Percentiles rank a stretch among this genome's conserved stretches.
Conservation (phyloP, 2,113 vertebrate genomes). For the Anoura caudifer region DNA sequence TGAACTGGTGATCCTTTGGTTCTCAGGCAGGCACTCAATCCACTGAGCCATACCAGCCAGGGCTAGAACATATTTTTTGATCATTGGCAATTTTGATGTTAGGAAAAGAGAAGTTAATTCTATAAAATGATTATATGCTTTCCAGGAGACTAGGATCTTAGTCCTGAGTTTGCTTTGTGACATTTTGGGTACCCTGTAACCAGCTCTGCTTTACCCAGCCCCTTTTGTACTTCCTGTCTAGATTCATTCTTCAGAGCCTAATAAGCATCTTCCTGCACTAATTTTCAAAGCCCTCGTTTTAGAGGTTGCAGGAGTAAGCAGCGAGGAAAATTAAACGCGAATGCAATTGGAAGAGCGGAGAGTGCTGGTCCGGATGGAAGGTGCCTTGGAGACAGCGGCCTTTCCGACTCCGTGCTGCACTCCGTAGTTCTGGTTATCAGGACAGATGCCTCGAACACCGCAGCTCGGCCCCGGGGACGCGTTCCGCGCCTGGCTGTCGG, state of each 20-base stretch:
- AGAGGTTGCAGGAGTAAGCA: background rate
- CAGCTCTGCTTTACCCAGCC: background rate
- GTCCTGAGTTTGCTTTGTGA: background rate
- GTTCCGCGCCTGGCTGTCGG: rapidly evolving
- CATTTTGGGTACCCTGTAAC: background rate
- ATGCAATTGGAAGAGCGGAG: background rate
- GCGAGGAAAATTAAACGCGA: background rate
- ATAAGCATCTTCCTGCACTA: background rate
- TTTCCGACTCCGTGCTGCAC: background rate
- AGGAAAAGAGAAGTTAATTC: background rate
- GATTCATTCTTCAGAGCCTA: background rate
- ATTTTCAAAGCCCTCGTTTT: background rate
- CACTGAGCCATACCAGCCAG: too few species aligned
- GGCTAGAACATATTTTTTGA: background rate
- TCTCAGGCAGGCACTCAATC: too few species aligned
- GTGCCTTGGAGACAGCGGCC: background rate
- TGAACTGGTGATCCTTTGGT: too few species aligned
- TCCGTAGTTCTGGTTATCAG: background rate
- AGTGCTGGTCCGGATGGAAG: background rate
- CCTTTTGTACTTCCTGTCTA: background rate
- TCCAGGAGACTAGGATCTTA: background rate
- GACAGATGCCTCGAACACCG: background rate
- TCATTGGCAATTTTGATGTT: background rate
- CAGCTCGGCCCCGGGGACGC: background rate
- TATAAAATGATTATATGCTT: background rate